Percentiles rank a stretch among this genome's conserved stretches.
Evolutionary conservation across 2,888 invertebrate species (phyloP).

Genomic region (Lithophane semibrunnea): DNA sequence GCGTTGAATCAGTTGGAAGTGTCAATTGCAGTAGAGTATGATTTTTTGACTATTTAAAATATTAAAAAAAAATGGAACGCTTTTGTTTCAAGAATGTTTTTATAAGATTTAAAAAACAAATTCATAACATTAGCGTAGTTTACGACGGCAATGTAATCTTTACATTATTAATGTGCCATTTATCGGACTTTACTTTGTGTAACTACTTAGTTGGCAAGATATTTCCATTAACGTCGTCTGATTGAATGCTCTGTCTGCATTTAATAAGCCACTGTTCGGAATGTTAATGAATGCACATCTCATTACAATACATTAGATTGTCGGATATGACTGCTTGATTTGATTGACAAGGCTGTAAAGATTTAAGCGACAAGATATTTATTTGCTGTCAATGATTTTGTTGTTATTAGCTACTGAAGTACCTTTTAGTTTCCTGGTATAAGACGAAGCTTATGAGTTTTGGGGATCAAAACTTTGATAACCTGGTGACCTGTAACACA

Average conservation of each 20-base stretch:
- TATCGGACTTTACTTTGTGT: no score
- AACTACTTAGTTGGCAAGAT: conserved; percentile 14
- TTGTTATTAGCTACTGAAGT: background rate
- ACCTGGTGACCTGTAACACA: no score
- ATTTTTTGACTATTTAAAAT: background rate
- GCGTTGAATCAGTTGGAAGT: no score
- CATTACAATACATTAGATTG: conserved; percentile 58
- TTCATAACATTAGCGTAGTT: background rate
- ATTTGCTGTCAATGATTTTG: background rate
- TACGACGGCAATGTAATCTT: background rate
- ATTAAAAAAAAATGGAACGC: background rate
- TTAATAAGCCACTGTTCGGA: conserved; percentile 21
- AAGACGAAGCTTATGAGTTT: background rate
- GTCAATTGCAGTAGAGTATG: background rate
- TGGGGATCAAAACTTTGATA: background rate
- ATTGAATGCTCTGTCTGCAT: conserved; percentile 49
- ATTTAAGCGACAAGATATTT: conserved; percentile 1
- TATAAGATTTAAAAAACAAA: background rate
- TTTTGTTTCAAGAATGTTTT: no score
- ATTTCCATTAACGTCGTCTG: conserved; percentile 50
- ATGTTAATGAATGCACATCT: conserved; percentile 60
- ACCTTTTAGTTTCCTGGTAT: background rate
- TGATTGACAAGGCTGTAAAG: conserved; percentile 56
- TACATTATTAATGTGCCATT: background rate
- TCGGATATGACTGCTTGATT: conserved; percentile 22